Base-by-base conservation (phyloP, 2,113 vertebrate genomes). In the Hydrochoerus hydrochaeris region DNA sequence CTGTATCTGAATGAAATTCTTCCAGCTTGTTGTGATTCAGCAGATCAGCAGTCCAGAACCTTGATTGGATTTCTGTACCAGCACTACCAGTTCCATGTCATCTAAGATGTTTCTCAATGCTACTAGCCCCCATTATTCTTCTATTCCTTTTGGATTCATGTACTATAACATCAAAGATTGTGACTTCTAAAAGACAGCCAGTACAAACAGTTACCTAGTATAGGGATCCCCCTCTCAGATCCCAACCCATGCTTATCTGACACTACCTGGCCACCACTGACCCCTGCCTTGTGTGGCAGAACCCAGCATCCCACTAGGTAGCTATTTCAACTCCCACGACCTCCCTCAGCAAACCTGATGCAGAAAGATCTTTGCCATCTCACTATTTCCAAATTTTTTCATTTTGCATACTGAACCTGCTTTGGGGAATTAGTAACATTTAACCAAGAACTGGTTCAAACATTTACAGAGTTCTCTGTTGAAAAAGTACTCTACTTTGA, bases 391-490 rank as follows among this genome's bases (percentile, higher is more conserved):
- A 90, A 86, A 82, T 83, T n/a, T 80, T 95, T 32, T n/a, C 71
- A 57, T 62, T 35, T 62, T 92, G 60, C 16, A 92, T 41, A 4
- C 20, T 80, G 46, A 92, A 91, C 3, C 41, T 24, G 85, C 19
- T 7, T 2, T 7, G 10, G 35, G 4, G 26, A n/a, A 94, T 57
- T 90, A 85, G 58, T 78, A 85, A 92, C 52, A 94, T 90, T 85
- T 88, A 75, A 92, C 94, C 10, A 94, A 87, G 71, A 95, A 88
- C 2, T 49, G 10, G 60, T 96, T 44, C 30, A 96, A 96, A 91
- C 14, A 67, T 30, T 73, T 96, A 20, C 44, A 87, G 92, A 95
- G 26, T 83, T 94, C 63, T 96, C 19, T 80, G 7, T 32, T 96
- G 95, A 78, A 92, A 91, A 96, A 82, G 1, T 20, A 82, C 35